These are phyloP conservation scores for Diloba caeruleocephala DNA, from an alignment of 2,888 invertebrate genomes.

Conservation along the genomic window DNA sequence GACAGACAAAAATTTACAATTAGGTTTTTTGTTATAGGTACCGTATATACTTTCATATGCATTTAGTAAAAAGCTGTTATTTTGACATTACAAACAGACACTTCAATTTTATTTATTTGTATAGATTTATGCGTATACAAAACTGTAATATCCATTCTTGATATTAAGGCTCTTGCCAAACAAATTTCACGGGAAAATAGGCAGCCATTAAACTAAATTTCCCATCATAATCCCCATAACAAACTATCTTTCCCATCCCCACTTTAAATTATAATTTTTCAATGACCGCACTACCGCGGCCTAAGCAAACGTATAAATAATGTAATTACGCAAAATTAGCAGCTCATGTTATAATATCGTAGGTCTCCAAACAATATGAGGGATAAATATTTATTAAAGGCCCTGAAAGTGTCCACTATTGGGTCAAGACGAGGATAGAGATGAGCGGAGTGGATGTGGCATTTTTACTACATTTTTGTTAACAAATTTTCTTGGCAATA, in stretches of 20 bases:
- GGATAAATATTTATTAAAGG: constrained; percentile 87
- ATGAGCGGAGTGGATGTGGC: constrained; percentile 57
- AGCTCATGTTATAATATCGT: constrained; percentile 66
- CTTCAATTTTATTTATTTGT: no score
- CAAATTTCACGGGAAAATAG: neutral
- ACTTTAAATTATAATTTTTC: constrained; percentile 51
- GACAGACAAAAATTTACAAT: no score
- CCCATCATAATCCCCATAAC: constrained; percentile 25
- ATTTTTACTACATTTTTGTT: constrained; percentile 10
- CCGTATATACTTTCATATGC: no score
- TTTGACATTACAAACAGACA: no score
- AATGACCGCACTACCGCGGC: constrained; percentile 51
- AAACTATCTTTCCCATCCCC: constrained; percentile 5
- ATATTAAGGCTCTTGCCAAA: no score
- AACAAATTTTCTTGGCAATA: no score
- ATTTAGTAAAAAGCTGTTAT: no score
- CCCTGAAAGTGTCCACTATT: constrained; percentile 83
- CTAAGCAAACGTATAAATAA: constrained; percentile 83
- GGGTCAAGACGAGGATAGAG: constrained; percentile 66
- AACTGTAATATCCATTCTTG: no score
- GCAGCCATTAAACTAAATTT: constrained; percentile 10
- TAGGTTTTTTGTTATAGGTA: no score
- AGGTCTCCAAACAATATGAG: constrained; percentile 77
- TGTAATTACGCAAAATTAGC: constrained; percentile 77
- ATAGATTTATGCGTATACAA: no score